These are phyloP conservation scores for Aleiodes sp. DNA, from an alignment of 1,140 invertebrate genomes.

Conservation along the genomic window DNA sequence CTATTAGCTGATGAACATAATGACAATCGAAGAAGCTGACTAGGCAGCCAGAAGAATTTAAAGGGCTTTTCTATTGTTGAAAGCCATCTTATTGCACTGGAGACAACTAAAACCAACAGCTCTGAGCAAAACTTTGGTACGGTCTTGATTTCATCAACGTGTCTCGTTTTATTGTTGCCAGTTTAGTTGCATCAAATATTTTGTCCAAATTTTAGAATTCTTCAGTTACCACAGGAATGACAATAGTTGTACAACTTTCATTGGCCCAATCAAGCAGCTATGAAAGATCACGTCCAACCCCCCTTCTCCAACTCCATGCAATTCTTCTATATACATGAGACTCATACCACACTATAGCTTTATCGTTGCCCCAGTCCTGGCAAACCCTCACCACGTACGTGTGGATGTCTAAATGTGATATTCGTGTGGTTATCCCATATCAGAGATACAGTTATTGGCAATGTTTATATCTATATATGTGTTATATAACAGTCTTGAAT, in stretches of 20 bases:
- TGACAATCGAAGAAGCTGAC: too few species aligned
- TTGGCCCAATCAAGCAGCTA: conserved; percentile 61
- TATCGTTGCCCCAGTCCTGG: conserved; percentile 19
- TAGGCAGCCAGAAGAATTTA: too few species aligned
- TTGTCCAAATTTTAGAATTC: conserved; percentile 43
- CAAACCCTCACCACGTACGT: background rate
- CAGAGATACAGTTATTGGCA: conserved; percentile 1
- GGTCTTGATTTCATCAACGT: conserved; percentile 65
- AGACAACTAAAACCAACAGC: background rate
- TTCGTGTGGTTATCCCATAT: background rate
- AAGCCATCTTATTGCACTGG: background rate
- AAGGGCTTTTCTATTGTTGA: background rate
- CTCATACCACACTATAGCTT: conserved; percentile 42
- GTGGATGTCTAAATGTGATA: background rate
- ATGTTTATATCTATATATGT: conserved; percentile 7
- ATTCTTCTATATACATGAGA: background rate
- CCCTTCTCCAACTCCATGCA: conserved; percentile 38
- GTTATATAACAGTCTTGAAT: background rate
- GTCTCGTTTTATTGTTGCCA: conserved; percentile 62
- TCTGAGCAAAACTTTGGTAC: conserved; percentile 48
- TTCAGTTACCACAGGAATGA: conserved; percentile 24
- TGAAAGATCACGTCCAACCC: conserved; percentile 64
- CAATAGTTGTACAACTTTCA: conserved; percentile 49
- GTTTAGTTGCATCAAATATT: conserved; percentile 60
- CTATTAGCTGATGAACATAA: background rate